Base-by-base conservation (phyloP, 2,888 invertebrate species). In the Scaptomyza caliginosa region DNA sequence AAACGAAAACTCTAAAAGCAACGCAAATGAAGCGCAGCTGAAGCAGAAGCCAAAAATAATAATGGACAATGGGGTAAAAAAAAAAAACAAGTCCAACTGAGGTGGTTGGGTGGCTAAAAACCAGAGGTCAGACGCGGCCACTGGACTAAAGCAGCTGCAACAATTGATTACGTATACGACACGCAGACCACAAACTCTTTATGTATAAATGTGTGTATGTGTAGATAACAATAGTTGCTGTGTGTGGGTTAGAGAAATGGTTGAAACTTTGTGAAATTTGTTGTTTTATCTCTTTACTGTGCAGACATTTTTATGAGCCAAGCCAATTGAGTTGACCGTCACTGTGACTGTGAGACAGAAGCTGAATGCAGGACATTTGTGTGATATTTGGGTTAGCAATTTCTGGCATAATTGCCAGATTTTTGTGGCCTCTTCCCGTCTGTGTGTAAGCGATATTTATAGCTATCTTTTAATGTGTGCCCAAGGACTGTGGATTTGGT, bases 111-210 rank as follows among this genome's bases (percentile, higher is more conserved):
- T 49, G 60, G 26, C 49, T n/a, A n/a, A 45, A 24, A 40, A 16
- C 28, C 26, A 57, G 56, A 59, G 72, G 75, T 73, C 72, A 70
- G 50, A 17, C 59, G 45, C 40, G 46, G 39, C 21, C 75, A 54
- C 21, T 46, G 64, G 72, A 59, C 40, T 75, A 46, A 38, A 32
- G 60, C 21, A 58, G 69, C 64, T 79, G 86, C 86, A 86, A 67
- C 70, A 77, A 84, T 80, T 81, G 84, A 86, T 86, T 84, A 80
- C 85, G 84, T 81, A 81, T 84, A 80, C 86, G 81, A 67, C 73
- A 68, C 69, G 74, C 60, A 59, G 75, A 70, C 82, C 71, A 63
- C 58, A 36, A 45, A 64, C 77, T 55, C 32, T 46, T 63, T 60
- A 54, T 42, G 30, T 30, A 1, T 30, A 8, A 16, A 2, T 16